Conservation (phyloP, 2,113 vertebrate species). For the Sphyrna mokarran region DNA sequence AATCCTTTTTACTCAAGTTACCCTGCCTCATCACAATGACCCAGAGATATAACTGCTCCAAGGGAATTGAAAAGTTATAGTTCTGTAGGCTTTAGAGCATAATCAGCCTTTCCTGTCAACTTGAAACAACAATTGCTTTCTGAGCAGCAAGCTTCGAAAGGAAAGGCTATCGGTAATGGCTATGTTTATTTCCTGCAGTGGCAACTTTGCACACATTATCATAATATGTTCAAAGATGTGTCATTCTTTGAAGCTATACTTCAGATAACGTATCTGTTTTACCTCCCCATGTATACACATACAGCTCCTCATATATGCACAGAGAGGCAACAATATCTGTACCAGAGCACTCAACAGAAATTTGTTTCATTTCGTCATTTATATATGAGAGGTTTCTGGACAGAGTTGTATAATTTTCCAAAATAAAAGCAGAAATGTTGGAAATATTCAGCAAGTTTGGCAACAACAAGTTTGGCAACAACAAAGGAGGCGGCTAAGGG, state of each 20-base stretch:
- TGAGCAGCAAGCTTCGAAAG: background rate
- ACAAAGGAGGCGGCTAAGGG: too few species aligned
- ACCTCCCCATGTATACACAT: too few species aligned
- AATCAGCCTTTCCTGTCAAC: background rate
- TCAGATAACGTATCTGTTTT: background rate
- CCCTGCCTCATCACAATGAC: background rate
- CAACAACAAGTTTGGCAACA: too few species aligned
- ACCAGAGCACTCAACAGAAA: background rate
- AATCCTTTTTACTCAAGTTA: background rate
- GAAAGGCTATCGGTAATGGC: background rate
- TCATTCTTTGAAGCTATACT: background rate
- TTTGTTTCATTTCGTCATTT: background rate
- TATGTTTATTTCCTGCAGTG: background rate
- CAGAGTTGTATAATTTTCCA: background rate
- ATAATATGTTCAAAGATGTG: background rate
- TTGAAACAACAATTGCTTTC: background rate
- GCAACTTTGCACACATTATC: background rate
- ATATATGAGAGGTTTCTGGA: background rate
- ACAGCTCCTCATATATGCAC: background rate
- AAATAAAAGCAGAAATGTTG: too few species aligned
- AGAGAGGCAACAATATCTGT: background rate
- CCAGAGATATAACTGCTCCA: background rate
- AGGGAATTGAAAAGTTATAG: background rate
- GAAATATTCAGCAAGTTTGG: too few species aligned
- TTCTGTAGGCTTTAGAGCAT: background rate